A percentile compares a stretch with the other conserved stretches of the same genome.
phyloP scores from a whole-genome alignment of 2,113 vertebrate species.

The Raja brachyura region DNA sequence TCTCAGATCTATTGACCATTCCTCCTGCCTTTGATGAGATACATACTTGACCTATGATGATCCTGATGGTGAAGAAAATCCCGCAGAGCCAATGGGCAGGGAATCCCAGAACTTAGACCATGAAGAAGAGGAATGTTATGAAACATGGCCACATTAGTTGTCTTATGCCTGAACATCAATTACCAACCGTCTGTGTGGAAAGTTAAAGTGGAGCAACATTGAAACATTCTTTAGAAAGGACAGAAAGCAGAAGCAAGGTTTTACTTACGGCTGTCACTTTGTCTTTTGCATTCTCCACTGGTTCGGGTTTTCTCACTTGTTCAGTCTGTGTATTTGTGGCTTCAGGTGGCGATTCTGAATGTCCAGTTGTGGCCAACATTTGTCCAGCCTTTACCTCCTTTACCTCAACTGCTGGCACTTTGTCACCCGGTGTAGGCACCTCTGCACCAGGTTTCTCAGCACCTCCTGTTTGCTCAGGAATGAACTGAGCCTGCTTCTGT shows the following conservation, averaged over 20 bases:
- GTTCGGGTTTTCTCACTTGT: conserved; percentile 42
- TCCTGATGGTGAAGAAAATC: too few species aligned
- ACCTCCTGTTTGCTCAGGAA: neutral
- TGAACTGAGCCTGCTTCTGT: neutral
- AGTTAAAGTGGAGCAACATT: neutral
- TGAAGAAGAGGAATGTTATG: too few species aligned
- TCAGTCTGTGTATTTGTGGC: neutral
- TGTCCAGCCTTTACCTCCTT: neutral
- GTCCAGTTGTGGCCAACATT: too few species aligned
- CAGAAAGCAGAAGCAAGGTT: neutral
- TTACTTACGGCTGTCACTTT: conserved; percentile 58
- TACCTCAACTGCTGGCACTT: too few species aligned
- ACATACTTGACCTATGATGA: too few species aligned
- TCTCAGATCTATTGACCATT: too few species aligned
- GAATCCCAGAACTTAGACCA: too few species aligned
- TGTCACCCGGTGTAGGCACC: too few species aligned
- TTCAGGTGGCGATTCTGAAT: neutral
- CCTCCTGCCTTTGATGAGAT: too few species aligned
- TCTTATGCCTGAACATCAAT: neutral
- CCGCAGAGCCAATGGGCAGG: too few species aligned
- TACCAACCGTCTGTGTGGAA: neutral
- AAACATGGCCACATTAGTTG: neutral
- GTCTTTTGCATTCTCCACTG: conserved; percentile 49
- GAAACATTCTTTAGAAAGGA: conserved; percentile 23
- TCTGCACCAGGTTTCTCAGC: neutral